A percentile compares a stretch with the other conserved stretches of the same genome.
Conservation (phyloP, 2,113 vertebrate genomes). For the Corynorhinus townsendii region DNA sequence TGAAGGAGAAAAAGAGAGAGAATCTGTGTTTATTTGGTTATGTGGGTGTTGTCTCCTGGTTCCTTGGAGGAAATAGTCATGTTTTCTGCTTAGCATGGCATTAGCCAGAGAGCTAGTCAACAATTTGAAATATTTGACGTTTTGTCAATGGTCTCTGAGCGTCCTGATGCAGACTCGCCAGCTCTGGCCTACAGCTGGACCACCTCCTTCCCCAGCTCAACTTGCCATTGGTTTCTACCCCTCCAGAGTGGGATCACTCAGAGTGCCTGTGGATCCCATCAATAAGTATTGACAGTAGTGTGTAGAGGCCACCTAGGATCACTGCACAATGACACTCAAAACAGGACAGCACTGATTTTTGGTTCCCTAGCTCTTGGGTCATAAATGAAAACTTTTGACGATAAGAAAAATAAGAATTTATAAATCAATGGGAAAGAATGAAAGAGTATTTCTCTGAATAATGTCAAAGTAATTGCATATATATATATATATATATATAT, state of each 20-base stretch:
- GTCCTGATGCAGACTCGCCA: conserved; percentile 78
- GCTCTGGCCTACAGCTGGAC: conserved; percentile 78
- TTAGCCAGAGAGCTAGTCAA: conserved; percentile 90
- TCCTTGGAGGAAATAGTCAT: conserved; percentile 84
- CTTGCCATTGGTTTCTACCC: conserved; percentile 74
- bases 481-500: background rate
- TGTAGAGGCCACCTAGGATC: conserved; percentile 85
- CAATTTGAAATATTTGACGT: conserved; percentile 91
- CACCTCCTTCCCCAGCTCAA: conserved; percentile 47
- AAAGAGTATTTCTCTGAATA: conserved; percentile 72
- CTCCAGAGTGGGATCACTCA: conserved; percentile 87
- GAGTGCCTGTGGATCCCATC: conserved; percentile 89
- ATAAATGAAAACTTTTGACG: conserved; percentile 76
- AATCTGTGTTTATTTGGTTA: conserved; percentile 35
- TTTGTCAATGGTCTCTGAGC: conserved; percentile 90
- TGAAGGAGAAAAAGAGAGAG: background rate
- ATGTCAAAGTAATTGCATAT: conserved; percentile 60
- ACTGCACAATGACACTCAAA: conserved; percentile 75
- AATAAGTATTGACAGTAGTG: conserved; percentile 88
- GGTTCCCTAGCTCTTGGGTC: conserved; percentile 67
- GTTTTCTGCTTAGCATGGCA: conserved; percentile 91
- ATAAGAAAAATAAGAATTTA: conserved; percentile 68
- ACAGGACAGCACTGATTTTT: conserved; percentile 79
- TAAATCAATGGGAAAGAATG: conserved; percentile 78
- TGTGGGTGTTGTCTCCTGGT: conserved; percentile 38